Conservation (phyloP, 2,113 vertebrate species). For the Capreolus pygargus region DNA sequence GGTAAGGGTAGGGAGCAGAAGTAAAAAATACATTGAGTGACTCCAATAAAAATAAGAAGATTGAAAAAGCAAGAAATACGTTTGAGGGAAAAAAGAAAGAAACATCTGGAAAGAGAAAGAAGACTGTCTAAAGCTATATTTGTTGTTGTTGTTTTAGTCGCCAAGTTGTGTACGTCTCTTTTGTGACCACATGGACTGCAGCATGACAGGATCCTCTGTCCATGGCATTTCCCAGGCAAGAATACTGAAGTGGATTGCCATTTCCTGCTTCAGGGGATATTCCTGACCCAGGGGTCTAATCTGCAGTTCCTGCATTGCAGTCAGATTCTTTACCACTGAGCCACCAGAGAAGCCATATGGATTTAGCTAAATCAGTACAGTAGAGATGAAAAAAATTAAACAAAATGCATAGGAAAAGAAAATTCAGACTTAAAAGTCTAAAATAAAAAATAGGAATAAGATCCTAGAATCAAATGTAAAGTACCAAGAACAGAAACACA, state of each 20-base stretch:
- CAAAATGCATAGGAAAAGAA: background rate
- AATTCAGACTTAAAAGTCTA: background rate
- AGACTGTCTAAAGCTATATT: background rate
- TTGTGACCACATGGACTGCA: background rate
- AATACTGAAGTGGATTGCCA: background rate
- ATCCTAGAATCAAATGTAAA: background rate
- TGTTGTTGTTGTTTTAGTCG: background rate
- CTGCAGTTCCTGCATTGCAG: background rate
- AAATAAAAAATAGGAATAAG: background rate
- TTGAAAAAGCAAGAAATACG: background rate
- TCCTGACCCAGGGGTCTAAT: background rate
- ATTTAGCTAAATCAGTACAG: background rate
- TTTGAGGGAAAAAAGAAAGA: background rate
- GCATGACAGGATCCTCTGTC: background rate
- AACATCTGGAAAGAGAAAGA: background rate
- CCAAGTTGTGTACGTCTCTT: background rate
- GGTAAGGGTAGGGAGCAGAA: background rate
- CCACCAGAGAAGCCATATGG: background rate
- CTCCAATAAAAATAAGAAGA: background rate
- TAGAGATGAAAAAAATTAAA: conserved; percentile 1
- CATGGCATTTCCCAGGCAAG: background rate
- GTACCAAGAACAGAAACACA: background rate
- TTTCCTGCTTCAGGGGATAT: background rate
- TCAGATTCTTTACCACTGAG: background rate
- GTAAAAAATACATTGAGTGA: background rate